Conservation (phyloP, 2,888 invertebrate species). For the Drosophila quinaria region DNA sequence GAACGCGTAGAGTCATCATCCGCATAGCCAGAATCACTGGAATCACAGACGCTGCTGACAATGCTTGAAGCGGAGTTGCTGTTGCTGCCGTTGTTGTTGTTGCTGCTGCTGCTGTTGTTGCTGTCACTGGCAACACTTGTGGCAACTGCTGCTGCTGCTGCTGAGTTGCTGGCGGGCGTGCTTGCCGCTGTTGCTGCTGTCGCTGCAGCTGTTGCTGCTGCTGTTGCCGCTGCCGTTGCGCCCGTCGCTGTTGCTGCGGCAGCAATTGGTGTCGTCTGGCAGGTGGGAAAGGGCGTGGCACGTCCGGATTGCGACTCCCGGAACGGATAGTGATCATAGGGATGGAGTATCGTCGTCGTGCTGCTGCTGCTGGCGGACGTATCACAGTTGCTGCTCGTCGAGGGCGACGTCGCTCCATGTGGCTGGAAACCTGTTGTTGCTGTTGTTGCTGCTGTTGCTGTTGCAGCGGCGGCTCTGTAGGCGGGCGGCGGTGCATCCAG, state of each 20-base stretch:
- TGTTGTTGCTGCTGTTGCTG: neutral
- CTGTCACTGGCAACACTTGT: constrained; percentile 20
- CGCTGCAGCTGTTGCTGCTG: constrained; percentile 15
- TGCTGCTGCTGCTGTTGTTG: constrained; percentile 19
- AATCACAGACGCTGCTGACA: constrained; percentile 79
- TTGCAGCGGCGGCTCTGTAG: constrained; percentile 45
- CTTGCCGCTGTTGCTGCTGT: constrained; percentile 28
- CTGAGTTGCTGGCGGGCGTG: constrained; percentile 38
- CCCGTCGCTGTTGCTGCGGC: constrained; percentile 16
- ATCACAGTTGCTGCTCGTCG: constrained; percentile 72
- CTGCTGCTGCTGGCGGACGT: constrained; percentile 41
- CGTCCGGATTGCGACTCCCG: constrained; percentile 87
- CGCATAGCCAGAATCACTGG: constrained; percentile 92
- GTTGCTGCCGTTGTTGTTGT: constrained; percentile 10
- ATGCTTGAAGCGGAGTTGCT: constrained; percentile 48
- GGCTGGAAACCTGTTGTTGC: constrained; percentile 38
- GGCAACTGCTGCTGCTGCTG: constrained; percentile 20
- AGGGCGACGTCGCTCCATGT: constrained; percentile 28
- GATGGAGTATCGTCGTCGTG: constrained; percentile 74
- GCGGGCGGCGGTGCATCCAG: constrained; percentile 65
- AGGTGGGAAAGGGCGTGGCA: constrained; percentile 89
- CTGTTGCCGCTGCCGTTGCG: constrained; percentile 24
- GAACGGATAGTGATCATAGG: constrained; percentile 86
- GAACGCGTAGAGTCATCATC: constrained; percentile 91
- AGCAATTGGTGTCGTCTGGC: constrained; percentile 61